Conservation (phyloP, 2,797 vertebrate species). For the Sylvia borin region DNA sequence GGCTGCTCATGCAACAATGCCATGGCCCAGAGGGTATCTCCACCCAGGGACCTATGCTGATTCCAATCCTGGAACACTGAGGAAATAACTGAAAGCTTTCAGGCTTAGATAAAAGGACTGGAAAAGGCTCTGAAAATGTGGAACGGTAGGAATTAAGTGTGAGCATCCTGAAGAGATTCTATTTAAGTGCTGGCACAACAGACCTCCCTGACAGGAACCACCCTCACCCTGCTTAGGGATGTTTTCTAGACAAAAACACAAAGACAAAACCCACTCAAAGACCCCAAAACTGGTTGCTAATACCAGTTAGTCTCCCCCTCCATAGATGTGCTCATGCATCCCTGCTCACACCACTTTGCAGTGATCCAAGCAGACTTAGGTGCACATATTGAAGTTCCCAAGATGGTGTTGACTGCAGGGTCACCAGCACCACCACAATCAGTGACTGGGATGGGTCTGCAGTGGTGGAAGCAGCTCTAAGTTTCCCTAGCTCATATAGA, state of each 20-base stretch:
- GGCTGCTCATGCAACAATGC: not conserved
- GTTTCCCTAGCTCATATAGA: not conserved
- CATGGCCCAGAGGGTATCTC: constrained; percentile 18
- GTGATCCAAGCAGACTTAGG: not conserved
- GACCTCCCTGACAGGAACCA: not conserved
- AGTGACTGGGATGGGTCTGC: not conserved
- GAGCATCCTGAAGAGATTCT: constrained; percentile 42
- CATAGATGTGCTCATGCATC: rapidly evolving
- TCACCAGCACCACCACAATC: not conserved
- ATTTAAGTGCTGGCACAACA: constrained; percentile 35
- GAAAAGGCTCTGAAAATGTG: constrained; percentile 13
- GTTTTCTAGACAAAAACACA: not conserved
- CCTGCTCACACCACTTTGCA: not conserved
- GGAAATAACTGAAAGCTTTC: constrained; percentile 48
- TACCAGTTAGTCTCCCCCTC: not conserved
- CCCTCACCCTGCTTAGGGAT: not conserved
- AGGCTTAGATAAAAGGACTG: constrained; percentile 27
- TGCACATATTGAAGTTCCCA: rapidly evolving
- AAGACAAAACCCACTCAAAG: not conserved
- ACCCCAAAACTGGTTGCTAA: not conserved
- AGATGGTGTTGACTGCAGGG: not conserved
- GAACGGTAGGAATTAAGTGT: not conserved
- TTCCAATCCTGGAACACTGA: constrained; percentile 18
- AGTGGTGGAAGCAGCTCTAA: rapidly evolving
- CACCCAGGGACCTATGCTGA: constrained; percentile 41